These are phyloP conservation scores for Drosophila nr. perissopoda DNA, from an alignment of 2,888 invertebrate genomes.

Conservation along the genomic window DNA sequence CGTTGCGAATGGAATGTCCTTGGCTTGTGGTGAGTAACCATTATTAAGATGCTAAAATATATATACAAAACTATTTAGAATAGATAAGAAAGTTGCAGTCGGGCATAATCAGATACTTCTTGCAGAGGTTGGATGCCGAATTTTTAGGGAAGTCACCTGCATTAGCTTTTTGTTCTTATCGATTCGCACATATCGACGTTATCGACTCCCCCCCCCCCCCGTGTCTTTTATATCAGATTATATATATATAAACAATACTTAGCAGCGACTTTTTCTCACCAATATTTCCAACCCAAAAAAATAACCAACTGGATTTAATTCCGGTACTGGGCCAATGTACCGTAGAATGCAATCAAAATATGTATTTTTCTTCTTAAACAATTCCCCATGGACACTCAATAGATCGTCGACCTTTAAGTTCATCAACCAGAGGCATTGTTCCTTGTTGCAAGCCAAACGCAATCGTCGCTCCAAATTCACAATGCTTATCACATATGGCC, in stretches of 20 bases:
- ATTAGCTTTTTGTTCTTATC: neutral
- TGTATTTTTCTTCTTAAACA: slow-evolving; percentile 59
- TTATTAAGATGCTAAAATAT: slow-evolving; percentile 68
- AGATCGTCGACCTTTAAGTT: slow-evolving; percentile 76
- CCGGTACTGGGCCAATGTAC: slow-evolving; percentile 86
- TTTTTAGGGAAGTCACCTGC: neutral
- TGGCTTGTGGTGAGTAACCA: slow-evolving; percentile 78
- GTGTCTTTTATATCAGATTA: neutral
- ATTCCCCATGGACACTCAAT: slow-evolving; percentile 84
- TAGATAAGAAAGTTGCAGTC: neutral
- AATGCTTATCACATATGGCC: slow-evolving; percentile 86
- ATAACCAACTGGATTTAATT: slow-evolving; percentile 86
- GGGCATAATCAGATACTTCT: neutral
- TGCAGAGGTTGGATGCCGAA: neutral
- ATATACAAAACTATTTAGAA: slow-evolving; percentile 6
- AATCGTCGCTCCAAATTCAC: slow-evolving; percentile 86
- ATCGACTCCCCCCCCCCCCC: neutral
- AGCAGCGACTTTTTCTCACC: slow-evolving; percentile 81
- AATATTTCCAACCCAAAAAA: slow-evolving; percentile 87
- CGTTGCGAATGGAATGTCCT: slow-evolving; percentile 64
- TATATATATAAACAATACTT: neutral
- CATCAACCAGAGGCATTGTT: slow-evolving; percentile 85
- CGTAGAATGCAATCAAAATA: slow-evolving; percentile 84
- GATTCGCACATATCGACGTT: neutral
- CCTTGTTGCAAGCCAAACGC: slow-evolving; percentile 82